Evolutionary conservation across 2,888 invertebrate species (phyloP).

Genomic region (Uropetala carovei): DNA sequence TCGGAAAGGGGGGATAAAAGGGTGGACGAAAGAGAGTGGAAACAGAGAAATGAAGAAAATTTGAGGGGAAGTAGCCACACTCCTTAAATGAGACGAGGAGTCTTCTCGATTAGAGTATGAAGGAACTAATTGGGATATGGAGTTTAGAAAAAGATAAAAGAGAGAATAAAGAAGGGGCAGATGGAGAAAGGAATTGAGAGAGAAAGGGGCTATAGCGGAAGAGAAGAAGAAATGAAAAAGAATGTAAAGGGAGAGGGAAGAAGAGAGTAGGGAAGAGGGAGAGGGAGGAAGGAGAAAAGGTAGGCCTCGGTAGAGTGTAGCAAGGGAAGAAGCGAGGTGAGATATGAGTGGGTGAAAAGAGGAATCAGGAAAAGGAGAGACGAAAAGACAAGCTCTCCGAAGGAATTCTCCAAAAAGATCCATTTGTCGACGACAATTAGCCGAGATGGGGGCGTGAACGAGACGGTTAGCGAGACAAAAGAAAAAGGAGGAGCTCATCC

Average conservation of each 20-base stretch:
- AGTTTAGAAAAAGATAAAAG: too few relatives aligned
- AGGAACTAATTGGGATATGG: too few relatives aligned
- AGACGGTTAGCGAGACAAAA: background rate
- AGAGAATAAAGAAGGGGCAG: background rate
- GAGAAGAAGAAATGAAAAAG: background rate
- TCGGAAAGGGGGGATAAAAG: too few relatives aligned
- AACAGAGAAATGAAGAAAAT: constrained; percentile 2
- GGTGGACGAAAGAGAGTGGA: background rate
- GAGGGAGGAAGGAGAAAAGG: background rate
- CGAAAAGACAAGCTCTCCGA: background rate
- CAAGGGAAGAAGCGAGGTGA: background rate
- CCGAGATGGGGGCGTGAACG: background rate
- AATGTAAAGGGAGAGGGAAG: background rate
- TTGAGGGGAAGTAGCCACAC: background rate
- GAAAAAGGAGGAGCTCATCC: background rate
- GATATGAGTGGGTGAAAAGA: background rate
- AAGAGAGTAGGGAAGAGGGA: background rate
- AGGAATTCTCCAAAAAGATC: background rate
- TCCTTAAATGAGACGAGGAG: too few relatives aligned
- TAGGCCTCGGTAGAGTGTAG: background rate
- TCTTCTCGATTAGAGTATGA: too few relatives aligned
- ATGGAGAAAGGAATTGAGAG: background rate
- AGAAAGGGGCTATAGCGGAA: background rate
- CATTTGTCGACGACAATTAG: constrained; percentile 5
- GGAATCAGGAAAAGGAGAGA: background rate